Evolutionary conservation across 2,113 vertebrate species (phyloP).

Genomic region (Morone saxatilis): DNA sequence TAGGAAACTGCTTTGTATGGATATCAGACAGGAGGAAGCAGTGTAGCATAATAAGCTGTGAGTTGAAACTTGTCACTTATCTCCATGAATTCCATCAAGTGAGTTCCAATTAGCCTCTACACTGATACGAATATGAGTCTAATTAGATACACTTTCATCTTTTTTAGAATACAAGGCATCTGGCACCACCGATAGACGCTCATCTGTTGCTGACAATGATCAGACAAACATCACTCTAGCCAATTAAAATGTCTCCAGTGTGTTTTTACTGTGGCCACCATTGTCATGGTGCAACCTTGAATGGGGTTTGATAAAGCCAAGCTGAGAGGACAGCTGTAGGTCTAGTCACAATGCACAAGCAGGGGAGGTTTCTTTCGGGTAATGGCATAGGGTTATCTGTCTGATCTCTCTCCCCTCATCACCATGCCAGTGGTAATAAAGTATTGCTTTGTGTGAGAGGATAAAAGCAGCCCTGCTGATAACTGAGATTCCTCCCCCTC

Average conservation of each 20-base stretch:
- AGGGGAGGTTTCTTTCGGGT: constrained; percentile 11
- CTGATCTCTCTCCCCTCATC: constrained; percentile 30
- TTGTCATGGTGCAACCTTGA: constrained; percentile 27
- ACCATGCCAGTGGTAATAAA: constrained; percentile 57
- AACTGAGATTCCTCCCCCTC: constrained; percentile 26
- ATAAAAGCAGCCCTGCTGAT: constrained; percentile 60
- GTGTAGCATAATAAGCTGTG: constrained; percentile 32
- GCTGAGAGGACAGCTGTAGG: constrained; percentile 9
- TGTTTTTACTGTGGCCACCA: constrained; percentile 12
- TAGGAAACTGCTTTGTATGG: constrained; percentile 23
- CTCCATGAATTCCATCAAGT: constrained; percentile 51
- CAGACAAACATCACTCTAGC: constrained; percentile 45
- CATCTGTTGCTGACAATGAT: constrained; percentile 58
- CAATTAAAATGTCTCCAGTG: constrained; percentile 37
- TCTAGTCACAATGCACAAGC: constrained; percentile 10
- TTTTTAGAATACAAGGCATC: constrained; percentile 50
- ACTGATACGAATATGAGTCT: constrained; percentile 56
- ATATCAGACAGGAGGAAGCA: constrained; percentile 45
- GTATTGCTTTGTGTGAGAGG: constrained; percentile 51
- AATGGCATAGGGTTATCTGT: constrained; percentile 26
- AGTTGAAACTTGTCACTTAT: constrained; percentile 61
- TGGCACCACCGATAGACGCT: constrained; percentile 52
- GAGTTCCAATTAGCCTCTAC: constrained; percentile 69
- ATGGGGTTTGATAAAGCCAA: constrained; percentile 24
- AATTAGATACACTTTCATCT: constrained; percentile 69